phyloP scores from a whole-genome alignment of 1,140 invertebrate genomes.

The Cotesia glomerata region DNA sequence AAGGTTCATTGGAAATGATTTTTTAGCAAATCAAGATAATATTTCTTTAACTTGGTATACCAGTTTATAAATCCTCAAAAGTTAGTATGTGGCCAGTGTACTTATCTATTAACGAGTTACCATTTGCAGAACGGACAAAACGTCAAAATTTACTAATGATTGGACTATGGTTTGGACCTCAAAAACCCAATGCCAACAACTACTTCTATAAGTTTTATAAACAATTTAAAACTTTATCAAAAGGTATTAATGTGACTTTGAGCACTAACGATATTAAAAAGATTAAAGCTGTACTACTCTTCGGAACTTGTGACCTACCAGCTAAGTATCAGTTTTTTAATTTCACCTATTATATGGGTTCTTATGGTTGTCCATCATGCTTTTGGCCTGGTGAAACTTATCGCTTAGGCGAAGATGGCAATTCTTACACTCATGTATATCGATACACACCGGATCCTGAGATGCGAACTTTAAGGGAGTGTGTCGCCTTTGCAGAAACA shows the following conservation, averaged over 20 bases:
- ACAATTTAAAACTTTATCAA: neutral
- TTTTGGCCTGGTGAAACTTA: neutral
- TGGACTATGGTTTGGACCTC: conserved; percentile 18
- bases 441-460: conserved; percentile 10
- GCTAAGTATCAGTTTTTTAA: neutral
- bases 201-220: conserved; percentile 6
- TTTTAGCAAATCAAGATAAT: neutral
- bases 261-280: neutral
- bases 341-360: neutral
- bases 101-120: conserved; percentile 23
- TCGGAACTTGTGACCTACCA: neutral
- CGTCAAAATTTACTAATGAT: conserved; percentile 19
- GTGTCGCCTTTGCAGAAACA: neutral
- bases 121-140: conserved; percentile 12
- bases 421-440: neutral
- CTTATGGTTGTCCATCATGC: neutral
- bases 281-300: neutral
- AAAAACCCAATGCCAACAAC: conserved; percentile 15
- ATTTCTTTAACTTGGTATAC: conserved; percentile 26
- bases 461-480: neutral
- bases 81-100: conserved; percentile 18
- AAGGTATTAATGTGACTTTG: neutral
- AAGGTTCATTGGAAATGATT: conserved; percentile 1
- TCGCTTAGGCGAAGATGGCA: neutral
- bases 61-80: conserved; percentile 19